phyloP scores from a whole-genome alignment of 2,888 invertebrate genomes.

The Eupithecia insigniata region DNA sequence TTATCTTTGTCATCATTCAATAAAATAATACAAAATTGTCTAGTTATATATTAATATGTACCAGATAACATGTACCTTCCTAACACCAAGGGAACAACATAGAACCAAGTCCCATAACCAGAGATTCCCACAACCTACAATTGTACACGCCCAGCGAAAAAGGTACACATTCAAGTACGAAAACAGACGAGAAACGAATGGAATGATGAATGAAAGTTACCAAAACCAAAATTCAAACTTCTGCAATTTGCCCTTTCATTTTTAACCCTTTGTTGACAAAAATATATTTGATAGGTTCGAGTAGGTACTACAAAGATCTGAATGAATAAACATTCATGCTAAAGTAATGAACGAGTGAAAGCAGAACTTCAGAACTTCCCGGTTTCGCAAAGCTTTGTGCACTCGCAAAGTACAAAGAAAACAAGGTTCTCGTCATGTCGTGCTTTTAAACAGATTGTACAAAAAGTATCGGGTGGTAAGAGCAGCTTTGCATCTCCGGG shows the following conservation, averaged over 20 bases:
- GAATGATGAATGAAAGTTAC: neutral
- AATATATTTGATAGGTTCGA: neutral
- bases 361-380: neutral
- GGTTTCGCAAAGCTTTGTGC: neutral
- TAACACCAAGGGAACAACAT: neutral
- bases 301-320: neutral
- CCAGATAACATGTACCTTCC: neutral
- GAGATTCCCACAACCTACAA: neutral
- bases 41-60: neutral
- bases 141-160: neutral
- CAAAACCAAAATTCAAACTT: neutral
- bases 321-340: neutral
- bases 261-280: neutral
- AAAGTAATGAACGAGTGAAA: neutral
- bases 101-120: no score
- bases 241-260: neutral
- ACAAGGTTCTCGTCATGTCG: neutral
- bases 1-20: no score
- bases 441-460: conserved; percentile 7
- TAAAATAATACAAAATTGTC: neutral
- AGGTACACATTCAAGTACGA: neutral
- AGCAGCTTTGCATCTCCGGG: conserved; percentile 41
- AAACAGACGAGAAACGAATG: neutral
- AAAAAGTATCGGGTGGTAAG: conserved; percentile 10
- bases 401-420: conserved; percentile 5